These are phyloP conservation scores for Echeneis naucrates DNA, from an alignment of 2,797 vertebrate genomes.

Conservation along the genomic window DNA sequence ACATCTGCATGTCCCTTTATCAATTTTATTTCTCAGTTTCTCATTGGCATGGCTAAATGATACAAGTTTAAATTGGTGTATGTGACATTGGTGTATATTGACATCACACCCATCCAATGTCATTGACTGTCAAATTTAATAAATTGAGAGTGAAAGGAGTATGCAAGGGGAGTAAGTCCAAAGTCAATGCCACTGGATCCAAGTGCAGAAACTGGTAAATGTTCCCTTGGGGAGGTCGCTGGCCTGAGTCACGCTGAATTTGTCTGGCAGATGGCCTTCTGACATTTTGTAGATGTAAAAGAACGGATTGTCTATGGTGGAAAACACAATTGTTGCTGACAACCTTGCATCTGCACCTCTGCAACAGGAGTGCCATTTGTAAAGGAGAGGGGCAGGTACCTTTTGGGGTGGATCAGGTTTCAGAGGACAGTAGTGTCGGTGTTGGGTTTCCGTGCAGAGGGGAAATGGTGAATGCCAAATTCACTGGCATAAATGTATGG, in stretches of 20 bases:
- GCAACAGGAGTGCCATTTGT: constrained; percentile 44
- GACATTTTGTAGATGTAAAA: constrained; percentile 57
- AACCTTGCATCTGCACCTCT: constrained; percentile 45
- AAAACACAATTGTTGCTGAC: constrained; percentile 61
- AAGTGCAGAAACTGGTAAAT: constrained; percentile 72
- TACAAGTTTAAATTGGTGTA: constrained; percentile 24
- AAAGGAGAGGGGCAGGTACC: constrained; percentile 48
- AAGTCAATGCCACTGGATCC: constrained; percentile 71
- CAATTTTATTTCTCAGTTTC: not conserved
- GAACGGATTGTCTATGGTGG: constrained; percentile 60
- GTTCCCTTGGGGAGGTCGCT: constrained; percentile 67
- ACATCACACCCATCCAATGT: constrained; percentile 50
- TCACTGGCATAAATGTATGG: constrained; percentile 62
- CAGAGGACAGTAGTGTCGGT: constrained; percentile 54
- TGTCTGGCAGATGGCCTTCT: constrained; percentile 53
- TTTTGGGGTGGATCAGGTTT: constrained; percentile 73
- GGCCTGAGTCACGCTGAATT: constrained; percentile 58
- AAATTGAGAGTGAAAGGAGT: constrained; percentile 59
- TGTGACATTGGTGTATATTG: constrained; percentile 44
- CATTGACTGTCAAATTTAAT: constrained; percentile 66
- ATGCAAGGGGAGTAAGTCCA: constrained; percentile 57
- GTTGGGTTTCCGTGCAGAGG: constrained; percentile 79
- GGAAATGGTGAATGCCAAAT: constrained; percentile 63
- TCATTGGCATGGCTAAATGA: constrained; percentile 9
- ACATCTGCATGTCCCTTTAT: not conserved